Evolutionary conservation across 2,888 invertebrate species (phyloP), one percentile per base, ranked within the genome.

Genomic region (Lamproptera curius): DNA sequence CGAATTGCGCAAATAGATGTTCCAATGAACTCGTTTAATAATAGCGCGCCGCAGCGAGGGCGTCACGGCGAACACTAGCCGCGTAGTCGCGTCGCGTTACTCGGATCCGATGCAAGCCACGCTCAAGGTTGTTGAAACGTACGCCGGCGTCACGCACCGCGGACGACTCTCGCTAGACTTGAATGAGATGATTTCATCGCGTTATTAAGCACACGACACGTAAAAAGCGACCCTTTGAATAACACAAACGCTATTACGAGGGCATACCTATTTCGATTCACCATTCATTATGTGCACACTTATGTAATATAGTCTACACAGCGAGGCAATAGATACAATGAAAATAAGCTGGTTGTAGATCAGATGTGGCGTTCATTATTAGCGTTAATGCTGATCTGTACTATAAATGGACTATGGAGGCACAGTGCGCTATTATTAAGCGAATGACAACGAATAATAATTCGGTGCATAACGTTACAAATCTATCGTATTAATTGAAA

Each of bases 11-110:
- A 84, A 87, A 86, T 85, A 85, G 86, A 86, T 81, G 84, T 84
- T 86, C 86, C 86, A 86, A 84, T 86, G 86, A 86, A 86, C 85
- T 87, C 84, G 76, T 84, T 83, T 83, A 86, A 81, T 84, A 83
- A 84, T 85, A 86, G 85, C 79, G 60, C 73, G 75, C n/a, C 78
- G 80, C 81, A 79, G 81, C 72, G 84, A 76, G 72, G 81, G 78
- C 79, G 80, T 76, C 76, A 72, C 73, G 16, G 45, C 35, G 34
- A 16, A 65, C 62, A 63, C 69, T 64, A 60, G 65, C 62, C 61
- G 65, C 65, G 55, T 40, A 44, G 41, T 54, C 67, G 65, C 61
- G 61, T 61, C 62, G 59, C 60, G 56, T 62, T 59, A 58, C 64
- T 67, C 57, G 52, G 50, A 61, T 64, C 59, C 62, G 60, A 62